Percentiles rank a stretch among this genome's conserved stretches.
phyloP scores from a whole-genome alignment of 2,797 vertebrate genomes.

The Rhinoraja longicauda region DNA sequence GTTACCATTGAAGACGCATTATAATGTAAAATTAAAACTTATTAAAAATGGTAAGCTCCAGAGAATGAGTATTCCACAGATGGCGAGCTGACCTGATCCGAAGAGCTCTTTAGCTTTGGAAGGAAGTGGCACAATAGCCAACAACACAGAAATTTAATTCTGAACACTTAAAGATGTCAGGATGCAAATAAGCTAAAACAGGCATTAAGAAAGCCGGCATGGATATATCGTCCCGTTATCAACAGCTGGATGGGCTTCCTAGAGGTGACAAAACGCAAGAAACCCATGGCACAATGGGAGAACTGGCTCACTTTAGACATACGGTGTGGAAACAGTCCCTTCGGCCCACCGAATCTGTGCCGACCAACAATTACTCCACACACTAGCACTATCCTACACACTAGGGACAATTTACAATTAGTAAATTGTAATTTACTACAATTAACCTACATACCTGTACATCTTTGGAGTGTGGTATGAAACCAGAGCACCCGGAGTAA shows the following conservation, averaged over 20 bases:
- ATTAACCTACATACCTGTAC: too few species aligned
- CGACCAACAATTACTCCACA: too few species aligned
- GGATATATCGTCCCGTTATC: not conserved
- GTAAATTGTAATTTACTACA: too few species aligned
- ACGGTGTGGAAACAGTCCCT: too few species aligned
- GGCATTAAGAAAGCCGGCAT: not conserved
- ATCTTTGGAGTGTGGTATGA: too few species aligned
- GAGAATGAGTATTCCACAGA: conserved; percentile 25
- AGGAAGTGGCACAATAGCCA: not conserved
- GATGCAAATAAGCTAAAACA: not conserved
- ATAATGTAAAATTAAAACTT: conserved; percentile 23
- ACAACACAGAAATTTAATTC: not conserved
- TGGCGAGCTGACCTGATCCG: not conserved
- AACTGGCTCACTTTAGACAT: too few species aligned
- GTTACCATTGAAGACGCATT: not conserved
- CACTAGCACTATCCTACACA: too few species aligned
- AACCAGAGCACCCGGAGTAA: too few species aligned
- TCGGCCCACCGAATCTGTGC: too few species aligned
- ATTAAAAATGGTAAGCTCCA: conserved; percentile 29
- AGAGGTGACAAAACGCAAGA: too few species aligned
- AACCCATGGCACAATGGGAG: too few species aligned
- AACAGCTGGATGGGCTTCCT: not conserved
- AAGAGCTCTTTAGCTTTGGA: not conserved
- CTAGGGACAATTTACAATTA: too few species aligned
- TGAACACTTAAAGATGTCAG: not conserved